phyloP scores from a whole-genome alignment of 1,140 invertebrate genomes.

The Drosophila santomea region DNA sequence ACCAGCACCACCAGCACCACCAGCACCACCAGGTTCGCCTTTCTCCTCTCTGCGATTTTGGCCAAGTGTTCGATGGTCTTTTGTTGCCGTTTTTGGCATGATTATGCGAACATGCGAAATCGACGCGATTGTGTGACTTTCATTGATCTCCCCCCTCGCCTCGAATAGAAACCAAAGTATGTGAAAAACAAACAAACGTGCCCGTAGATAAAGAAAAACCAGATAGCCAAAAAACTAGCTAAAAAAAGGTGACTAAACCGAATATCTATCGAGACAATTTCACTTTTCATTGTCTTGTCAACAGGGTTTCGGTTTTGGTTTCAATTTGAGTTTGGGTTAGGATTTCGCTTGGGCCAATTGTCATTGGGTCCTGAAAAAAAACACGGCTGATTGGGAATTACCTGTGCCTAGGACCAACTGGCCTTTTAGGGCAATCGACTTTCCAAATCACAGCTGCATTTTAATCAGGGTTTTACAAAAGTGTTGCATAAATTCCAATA shows the following conservation, averaged over 20 bases:
- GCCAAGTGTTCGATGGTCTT: constrained; percentile 31
- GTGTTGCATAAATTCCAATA: background rate
- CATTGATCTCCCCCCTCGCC: constrained; percentile 49
- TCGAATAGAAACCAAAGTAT: background rate
- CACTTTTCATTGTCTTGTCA: constrained; percentile 73
- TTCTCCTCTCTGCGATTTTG: constrained; percentile 41
- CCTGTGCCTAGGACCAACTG: constrained; percentile 8
- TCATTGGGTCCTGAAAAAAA: constrained; percentile 14
- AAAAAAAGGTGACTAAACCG: constrained; percentile 19
- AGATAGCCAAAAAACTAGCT: constrained; percentile 13
- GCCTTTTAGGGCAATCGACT: constrained; percentile 27
- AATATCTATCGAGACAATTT: constrained; percentile 71
- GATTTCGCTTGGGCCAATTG: no score
- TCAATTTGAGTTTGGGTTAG: background rate
- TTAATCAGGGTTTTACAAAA: background rate
- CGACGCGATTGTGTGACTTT: constrained; percentile 64
- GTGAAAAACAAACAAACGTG: constrained; percentile 35
- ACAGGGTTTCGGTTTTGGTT: constrained; percentile 2
- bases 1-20: background rate
- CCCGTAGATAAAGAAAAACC: constrained; percentile 51
- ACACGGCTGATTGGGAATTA: constrained; percentile 12
- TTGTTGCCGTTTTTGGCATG: constrained; percentile 70
- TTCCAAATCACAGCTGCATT: constrained; percentile 15
- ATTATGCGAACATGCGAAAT: constrained; percentile 76
- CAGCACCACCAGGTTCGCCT: background rate